Conservation (phyloP, 1,140 invertebrate genomes). For the Aphaenogaster floridana region DNA sequence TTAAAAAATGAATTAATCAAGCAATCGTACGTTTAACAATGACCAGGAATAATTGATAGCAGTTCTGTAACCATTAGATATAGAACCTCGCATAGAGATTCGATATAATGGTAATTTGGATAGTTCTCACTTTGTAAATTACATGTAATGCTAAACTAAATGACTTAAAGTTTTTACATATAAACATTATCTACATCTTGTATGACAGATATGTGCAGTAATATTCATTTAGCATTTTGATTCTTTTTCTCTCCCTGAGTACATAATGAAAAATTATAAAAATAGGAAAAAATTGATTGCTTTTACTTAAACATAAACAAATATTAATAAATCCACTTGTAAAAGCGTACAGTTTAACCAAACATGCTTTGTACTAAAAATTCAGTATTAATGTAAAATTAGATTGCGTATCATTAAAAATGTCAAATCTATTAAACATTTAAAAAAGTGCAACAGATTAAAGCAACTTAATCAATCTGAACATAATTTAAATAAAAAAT, state of each 20-base stretch:
- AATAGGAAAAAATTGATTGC: not conserved
- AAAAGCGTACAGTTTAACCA: not conserved
- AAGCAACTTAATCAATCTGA: not conserved
- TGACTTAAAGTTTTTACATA: not conserved
- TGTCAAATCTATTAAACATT: not conserved
- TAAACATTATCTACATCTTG: not conserved
- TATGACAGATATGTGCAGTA: not conserved
- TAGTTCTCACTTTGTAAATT: not conserved
- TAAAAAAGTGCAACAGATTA: not conserved
- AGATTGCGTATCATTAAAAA: not conserved
- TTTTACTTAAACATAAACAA: not conserved
- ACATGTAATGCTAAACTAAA: not conserved
- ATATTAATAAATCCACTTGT: not conserved
- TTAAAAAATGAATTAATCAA: not conserved
- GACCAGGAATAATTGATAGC: too few relatives aligned
- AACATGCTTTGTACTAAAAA: not conserved
- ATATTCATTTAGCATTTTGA: not conserved
- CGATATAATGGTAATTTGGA: too few relatives aligned
- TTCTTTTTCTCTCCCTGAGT: not conserved
- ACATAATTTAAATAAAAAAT: not conserved
- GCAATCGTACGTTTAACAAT: not conserved
- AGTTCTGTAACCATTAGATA: too few relatives aligned
- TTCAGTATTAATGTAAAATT: constrained; percentile 2
- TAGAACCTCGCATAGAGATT: too few relatives aligned
- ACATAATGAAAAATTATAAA: not conserved